A percentile compares a stretch with the other conserved stretches of the same genome.
These are phyloP conservation scores for Protaetia brevitarsis DNA, from an alignment of 1,140 invertebrate species.

Conservation along the genomic window DNA sequence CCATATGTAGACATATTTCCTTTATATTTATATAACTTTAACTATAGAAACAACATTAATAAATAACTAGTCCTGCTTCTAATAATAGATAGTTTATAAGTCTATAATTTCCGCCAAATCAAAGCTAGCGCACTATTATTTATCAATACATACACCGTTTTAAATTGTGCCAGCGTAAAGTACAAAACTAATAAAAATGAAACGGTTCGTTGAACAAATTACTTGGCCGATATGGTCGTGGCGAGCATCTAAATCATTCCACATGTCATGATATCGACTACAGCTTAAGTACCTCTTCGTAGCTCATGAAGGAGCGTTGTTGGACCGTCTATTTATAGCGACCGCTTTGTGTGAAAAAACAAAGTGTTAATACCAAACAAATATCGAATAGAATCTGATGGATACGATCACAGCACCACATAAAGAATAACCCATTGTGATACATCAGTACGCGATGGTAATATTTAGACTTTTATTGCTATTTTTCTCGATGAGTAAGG, in stretches of 20 bases:
- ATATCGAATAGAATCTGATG: not conserved
- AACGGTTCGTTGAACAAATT: too few species aligned
- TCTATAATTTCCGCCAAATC: too few species aligned
- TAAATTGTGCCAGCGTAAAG: too few species aligned
- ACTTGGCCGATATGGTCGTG: too few species aligned
- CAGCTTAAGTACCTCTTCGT: not conserved
- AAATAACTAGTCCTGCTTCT: too few species aligned
- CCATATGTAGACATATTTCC: too few species aligned
- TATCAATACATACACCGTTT: too few species aligned
- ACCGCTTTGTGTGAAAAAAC: not conserved
- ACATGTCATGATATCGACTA: not conserved
- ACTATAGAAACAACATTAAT: too few species aligned
- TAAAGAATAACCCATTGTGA: not conserved
- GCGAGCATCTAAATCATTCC: not conserved
- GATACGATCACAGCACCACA: conserved; percentile 2
- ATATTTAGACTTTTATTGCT: conserved; percentile 1
- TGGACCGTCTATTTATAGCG: not conserved
- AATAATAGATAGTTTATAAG: too few species aligned
- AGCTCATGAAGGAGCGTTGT: not conserved
- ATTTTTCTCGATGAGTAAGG: not conserved
- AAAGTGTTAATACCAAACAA: not conserved
- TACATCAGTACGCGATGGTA: not conserved
- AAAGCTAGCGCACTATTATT: too few species aligned
- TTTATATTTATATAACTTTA: too few species aligned
- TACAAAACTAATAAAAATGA: too few species aligned